phyloP scores from a whole-genome alignment of 2,797 vertebrate genomes.

The Brotula barbata region DNA sequence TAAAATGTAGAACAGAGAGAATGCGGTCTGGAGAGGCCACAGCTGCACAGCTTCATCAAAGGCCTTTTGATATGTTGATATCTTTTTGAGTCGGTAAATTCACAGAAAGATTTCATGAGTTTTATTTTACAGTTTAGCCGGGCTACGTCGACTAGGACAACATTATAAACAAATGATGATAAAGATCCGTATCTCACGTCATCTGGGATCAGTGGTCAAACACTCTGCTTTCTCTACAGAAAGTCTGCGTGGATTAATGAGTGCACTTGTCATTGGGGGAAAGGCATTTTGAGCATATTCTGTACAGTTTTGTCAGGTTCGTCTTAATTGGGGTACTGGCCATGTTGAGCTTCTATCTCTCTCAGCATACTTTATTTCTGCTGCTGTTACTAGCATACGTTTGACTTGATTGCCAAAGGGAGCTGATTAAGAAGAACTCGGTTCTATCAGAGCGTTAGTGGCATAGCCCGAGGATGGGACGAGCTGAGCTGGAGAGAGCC shows the following conservation, averaged over 20 bases:
- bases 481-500: slow-evolving; percentile 31
- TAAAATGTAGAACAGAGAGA: slow-evolving; percentile 56
- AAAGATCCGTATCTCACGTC: not conserved
- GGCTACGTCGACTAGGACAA: slow-evolving; percentile 4
- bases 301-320: too few species aligned
- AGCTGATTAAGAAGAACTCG: slow-evolving; percentile 43
- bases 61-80: slow-evolving; percentile 76
- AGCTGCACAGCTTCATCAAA: slow-evolving; percentile 72
- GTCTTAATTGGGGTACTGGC: too few species aligned
- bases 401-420: slow-evolving; percentile 39
- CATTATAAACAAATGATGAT: too few species aligned
- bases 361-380: slow-evolving; percentile 21
- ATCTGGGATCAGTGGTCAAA: not conserved
- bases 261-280: not conserved
- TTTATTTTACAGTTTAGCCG: slow-evolving; percentile 25
- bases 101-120: slow-evolving; percentile 40
- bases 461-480: slow-evolving; percentile 38
- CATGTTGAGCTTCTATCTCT: too few species aligned
- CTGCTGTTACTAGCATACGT: slow-evolving; percentile 35
- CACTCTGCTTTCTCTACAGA: not conserved
- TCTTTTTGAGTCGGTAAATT: slow-evolving; percentile 59
- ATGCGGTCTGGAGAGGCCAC: slow-evolving; percentile 63
- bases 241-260: not conserved
- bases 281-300: not conserved
- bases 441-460: slow-evolving; percentile 30